These are phyloP conservation scores for Caerostris extrusa DNA, from an alignment of 1,140 invertebrate genomes.

Conservation along the genomic window DNA sequence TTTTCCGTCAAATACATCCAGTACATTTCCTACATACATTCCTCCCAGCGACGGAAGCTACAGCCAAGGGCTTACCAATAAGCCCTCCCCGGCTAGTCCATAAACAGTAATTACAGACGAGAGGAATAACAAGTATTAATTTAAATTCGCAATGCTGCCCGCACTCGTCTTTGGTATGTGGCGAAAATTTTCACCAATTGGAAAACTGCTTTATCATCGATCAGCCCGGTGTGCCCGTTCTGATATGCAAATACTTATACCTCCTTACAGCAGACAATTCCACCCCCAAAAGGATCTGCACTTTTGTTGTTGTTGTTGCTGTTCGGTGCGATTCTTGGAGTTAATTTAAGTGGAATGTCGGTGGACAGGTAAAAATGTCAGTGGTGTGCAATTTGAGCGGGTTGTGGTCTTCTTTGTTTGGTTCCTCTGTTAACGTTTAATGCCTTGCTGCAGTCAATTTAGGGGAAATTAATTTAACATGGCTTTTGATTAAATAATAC, in stretches of 20 bases:
- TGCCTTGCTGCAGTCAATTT: neutral
- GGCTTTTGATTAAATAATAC: no score
- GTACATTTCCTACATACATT: slow-evolving; percentile 18
- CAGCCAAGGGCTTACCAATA: slow-evolving; percentile 50
- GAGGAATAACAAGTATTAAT: slow-evolving; percentile 71
- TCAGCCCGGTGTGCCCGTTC: no score
- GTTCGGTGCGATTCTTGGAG: neutral
- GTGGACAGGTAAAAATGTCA: neutral
- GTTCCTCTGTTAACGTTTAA: neutral
- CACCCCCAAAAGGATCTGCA: no score
- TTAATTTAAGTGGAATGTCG: slow-evolving; percentile 37
- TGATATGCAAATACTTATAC: no score
- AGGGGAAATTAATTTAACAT: no score
- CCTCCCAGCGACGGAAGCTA: neutral
- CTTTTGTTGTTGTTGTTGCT: neutral
- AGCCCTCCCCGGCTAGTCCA: slow-evolving; percentile 19
- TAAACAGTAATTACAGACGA: slow-evolving; percentile 65
- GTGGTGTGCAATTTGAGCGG: neutral
- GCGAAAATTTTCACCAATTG: slow-evolving; percentile 53
- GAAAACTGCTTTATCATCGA: no score
- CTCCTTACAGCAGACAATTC: no score
- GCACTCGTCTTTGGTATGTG: slow-evolving; percentile 21
- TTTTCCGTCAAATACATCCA: slow-evolving; percentile 58
- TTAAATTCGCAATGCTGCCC: slow-evolving; percentile 41
- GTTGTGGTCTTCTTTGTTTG: neutral